Evolutionary conservation across 2,113 vertebrate genomes (phyloP).

Genomic region (Scophthalmus maximus): DNA sequence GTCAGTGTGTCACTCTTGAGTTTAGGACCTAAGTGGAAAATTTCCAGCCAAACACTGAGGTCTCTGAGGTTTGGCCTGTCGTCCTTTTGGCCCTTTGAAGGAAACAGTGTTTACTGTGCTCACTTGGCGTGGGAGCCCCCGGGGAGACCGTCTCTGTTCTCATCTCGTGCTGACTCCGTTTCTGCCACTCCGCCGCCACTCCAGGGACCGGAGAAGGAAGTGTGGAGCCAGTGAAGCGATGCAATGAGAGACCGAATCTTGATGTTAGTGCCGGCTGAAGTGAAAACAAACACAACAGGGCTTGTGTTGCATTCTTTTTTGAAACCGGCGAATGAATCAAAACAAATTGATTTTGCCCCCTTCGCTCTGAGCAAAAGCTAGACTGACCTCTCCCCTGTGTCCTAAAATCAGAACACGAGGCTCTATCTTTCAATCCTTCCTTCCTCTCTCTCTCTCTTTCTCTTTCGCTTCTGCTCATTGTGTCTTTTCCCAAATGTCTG

Average conservation of each 20-base stretch:
- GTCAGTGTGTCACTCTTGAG: neutral
- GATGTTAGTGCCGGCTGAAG: constrained; percentile 19
- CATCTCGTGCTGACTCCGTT: constrained; percentile 35
- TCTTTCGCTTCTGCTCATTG: constrained; percentile 10
- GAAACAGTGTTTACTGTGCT: constrained; percentile 37
- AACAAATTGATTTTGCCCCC: neutral
- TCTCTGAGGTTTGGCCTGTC: constrained; percentile 18
- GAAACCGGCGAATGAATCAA: constrained; percentile 5
- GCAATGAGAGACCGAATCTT: constrained; percentile 24
- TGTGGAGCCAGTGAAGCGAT: constrained; percentile 33
- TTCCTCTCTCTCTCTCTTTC: neutral
- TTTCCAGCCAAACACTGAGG: constrained; percentile 8
- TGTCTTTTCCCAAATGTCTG: constrained; percentile 10
- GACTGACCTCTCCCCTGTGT: neutral
- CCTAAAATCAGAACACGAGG: constrained; percentile 17
- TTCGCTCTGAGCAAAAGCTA: constrained; percentile 7
- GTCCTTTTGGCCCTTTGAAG: constrained; percentile 16
- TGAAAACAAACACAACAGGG: constrained; percentile 25
- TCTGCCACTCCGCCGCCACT: constrained; percentile 35
- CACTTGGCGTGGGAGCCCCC: constrained; percentile 20
- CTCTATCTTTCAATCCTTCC: neutral
- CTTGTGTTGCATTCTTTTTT: neutral
- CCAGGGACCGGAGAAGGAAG: constrained; percentile 28
- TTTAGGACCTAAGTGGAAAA: constrained; percentile 9
- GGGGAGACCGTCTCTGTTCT: constrained; percentile 30